These are phyloP conservation scores for Zosterops japonicus DNA, from an alignment of 2,113 vertebrate species.

Conservation along the genomic window DNA sequence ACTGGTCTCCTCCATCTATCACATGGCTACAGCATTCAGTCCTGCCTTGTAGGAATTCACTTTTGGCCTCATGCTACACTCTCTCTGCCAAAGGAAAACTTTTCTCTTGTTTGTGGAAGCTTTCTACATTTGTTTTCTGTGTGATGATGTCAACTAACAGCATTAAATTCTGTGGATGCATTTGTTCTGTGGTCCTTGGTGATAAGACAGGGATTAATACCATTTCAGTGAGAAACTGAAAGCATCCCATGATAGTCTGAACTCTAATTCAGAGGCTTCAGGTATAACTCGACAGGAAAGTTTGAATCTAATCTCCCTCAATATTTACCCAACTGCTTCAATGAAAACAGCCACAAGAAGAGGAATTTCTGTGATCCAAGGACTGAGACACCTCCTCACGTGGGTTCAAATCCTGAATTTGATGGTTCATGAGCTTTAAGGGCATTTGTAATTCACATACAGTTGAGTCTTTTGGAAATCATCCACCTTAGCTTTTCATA, in stretches of 20 bases:
- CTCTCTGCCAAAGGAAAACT: neutral
- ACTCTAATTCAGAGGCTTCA: neutral
- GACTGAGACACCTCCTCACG: neutral
- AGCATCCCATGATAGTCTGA: neutral
- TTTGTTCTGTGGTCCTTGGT: neutral
- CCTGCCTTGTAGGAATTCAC: constrained; percentile 25
- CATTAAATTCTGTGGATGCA: neutral
- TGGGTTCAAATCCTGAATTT: neutral
- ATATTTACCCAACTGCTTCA: neutral
- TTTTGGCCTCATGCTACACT: neutral
- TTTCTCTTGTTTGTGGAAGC: neutral
- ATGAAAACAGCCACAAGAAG: neutral
- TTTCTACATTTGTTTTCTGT: neutral
- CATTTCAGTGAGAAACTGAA: neutral
- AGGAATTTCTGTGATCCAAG: neutral
- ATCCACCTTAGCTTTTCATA: neutral
- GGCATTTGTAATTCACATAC: neutral
- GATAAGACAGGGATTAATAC: neutral
- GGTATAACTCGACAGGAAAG: neutral
- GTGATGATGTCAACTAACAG: neutral
- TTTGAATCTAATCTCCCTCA: neutral
- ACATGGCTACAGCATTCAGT: neutral
- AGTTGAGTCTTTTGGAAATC: neutral
- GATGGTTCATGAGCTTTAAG: neutral
- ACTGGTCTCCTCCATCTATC: constrained; percentile 1